These are phyloP conservation scores for Cephus rjabovi DNA, from an alignment of 2,888 invertebrate species.

Conservation along the genomic window DNA sequence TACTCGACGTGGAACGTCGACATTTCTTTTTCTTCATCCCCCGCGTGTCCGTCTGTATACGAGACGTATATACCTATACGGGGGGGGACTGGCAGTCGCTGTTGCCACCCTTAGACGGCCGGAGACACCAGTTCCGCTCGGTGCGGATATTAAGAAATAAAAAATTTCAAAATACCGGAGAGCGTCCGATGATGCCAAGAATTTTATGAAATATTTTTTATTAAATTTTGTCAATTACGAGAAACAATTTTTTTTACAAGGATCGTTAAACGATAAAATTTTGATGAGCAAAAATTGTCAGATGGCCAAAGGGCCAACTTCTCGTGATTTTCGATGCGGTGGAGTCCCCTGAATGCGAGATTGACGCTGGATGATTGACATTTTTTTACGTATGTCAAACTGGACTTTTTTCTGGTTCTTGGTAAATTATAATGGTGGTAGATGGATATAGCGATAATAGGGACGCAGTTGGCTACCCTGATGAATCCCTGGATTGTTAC, in stretches of 20 bases:
- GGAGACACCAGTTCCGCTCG: slow-evolving; percentile 11
- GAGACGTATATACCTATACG: not conserved
- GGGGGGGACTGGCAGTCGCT: not conserved
- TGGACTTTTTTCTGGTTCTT: not conserved
- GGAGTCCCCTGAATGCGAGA: not conserved
- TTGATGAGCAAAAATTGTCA: not conserved
- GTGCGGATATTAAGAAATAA: not conserved
- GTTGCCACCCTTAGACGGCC: not conserved
- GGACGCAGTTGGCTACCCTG: not conserved
- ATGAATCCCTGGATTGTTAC: not conserved
- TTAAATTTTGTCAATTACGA: no score
- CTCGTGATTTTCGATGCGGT: not conserved
- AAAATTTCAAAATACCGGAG: not conserved
- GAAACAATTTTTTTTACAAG: no score
- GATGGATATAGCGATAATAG: not conserved
- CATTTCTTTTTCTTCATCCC: not conserved
- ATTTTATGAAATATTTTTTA: no score
- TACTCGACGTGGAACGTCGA: slow-evolving; percentile 23
- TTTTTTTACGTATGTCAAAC: not conserved
- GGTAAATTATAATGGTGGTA: not conserved
- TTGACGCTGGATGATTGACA: not conserved
- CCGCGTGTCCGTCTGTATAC: slow-evolving; percentile 6
- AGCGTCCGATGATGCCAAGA: no score
- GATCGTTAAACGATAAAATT: no score
- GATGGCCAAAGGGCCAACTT: not conserved